Evolutionary conservation across 2,888 invertebrate species (phyloP).

Genomic region (Erannis defoliaria): DNA sequence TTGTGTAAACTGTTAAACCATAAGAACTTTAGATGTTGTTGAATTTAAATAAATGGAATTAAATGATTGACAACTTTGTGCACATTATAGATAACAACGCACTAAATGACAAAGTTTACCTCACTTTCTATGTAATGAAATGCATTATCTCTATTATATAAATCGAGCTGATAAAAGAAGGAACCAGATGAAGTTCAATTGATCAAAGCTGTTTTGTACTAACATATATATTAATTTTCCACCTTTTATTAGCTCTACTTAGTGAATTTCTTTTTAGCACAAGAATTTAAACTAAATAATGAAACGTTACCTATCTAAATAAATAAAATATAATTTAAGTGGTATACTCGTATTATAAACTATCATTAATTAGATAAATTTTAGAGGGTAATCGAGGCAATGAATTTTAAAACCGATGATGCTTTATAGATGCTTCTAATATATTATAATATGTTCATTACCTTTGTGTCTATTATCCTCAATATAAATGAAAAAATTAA

Average conservation of each 20-base stretch:
- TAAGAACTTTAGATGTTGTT: constrained; percentile 51
- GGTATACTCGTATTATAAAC: constrained; percentile 33
- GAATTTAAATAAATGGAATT: constrained; percentile 58
- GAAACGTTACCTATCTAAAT: constrained; percentile 44
- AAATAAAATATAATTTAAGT: constrained; percentile 35
- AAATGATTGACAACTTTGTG: constrained; percentile 60
- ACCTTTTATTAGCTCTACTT: constrained; percentile 62
- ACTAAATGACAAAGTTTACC: constrained; percentile 59
- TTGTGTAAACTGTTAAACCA: constrained; percentile 62
- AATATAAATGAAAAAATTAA: constrained; percentile 42
- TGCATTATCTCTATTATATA: constrained; percentile 47
- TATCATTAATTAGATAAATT: constrained; percentile 33
- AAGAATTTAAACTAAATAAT: constrained; percentile 45
- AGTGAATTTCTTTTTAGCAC: constrained; percentile 59
- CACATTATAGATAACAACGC: constrained; percentile 72
- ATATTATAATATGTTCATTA: constrained; percentile 20
- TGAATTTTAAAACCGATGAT: constrained; percentile 29
- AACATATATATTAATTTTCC: constrained; percentile 59
- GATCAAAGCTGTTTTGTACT: constrained; percentile 27
- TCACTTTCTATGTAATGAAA: constrained; percentile 48
- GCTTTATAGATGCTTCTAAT: constrained; percentile 31
- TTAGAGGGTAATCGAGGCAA: constrained; percentile 67
- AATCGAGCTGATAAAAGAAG: constrained; percentile 62
- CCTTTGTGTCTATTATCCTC: constrained; percentile 69
- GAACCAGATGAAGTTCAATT: constrained; percentile 45